Evolutionary conservation across 2,113 vertebrate species (phyloP).

Genomic region (Geothlypis trichas): DNA sequence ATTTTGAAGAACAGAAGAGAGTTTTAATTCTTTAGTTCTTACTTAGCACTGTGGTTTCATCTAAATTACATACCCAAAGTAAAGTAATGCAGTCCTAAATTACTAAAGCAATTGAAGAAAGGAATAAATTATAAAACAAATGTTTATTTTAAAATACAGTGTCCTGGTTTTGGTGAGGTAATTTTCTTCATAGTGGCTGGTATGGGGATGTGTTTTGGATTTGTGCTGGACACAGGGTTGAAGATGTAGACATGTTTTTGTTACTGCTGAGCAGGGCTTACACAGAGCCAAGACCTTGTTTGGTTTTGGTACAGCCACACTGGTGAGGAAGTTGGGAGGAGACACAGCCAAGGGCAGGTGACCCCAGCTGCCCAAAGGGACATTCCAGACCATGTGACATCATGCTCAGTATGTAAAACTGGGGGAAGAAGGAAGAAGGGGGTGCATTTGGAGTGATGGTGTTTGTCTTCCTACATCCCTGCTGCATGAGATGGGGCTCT

Average conservation of each 20-base stretch:
- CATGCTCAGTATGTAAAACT: neutral
- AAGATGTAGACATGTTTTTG: neutral
- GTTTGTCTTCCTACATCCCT: neutral
- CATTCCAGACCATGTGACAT: neutral
- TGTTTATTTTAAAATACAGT: neutral
- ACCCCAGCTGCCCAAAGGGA: neutral
- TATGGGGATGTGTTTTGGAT: neutral
- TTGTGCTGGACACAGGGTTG: neutral
- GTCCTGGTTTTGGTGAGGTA: neutral
- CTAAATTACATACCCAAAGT: neutral
- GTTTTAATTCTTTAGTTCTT: neutral
- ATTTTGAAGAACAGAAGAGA: neutral
- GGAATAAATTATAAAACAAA: neutral
- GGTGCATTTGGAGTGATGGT: neutral
- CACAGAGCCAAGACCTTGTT: neutral
- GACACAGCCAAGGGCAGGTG: neutral
- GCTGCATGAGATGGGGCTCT: accelerated
- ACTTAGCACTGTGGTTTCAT: neutral
- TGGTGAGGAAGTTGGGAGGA: neutral
- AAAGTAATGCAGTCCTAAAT: neutral
- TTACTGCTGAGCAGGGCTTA: neutral
- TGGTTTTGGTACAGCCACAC: neutral
- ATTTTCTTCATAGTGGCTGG: neutral
- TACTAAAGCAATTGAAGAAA: neutral
- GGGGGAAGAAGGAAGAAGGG: too few relatives aligned